Evolutionary conservation across 2,113 vertebrate genomes (phyloP).

Genomic region (Cephalopterus ornatus): DNA sequence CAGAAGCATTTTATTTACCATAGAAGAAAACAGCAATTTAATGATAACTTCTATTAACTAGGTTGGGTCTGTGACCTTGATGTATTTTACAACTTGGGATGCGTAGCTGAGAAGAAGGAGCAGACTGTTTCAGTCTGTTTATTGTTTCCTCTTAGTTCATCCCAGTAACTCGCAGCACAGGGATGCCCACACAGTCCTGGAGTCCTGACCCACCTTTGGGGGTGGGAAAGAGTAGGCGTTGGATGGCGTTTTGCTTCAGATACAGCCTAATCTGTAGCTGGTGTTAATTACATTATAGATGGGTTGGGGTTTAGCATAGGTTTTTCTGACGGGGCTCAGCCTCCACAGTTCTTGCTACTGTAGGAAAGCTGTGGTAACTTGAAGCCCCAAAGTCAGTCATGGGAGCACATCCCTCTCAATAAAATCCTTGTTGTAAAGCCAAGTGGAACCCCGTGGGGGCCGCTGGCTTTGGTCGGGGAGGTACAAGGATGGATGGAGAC

Average conservation of each 20-base stretch:
- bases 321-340: background rate
- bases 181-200: background rate
- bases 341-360: background rate
- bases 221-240: background rate
- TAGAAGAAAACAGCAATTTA: constrained; percentile 42
- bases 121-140: constrained; percentile 26
- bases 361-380: background rate
- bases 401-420: background rate
- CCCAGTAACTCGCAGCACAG: background rate
- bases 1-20: constrained; percentile 21
- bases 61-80: constrained; percentile 54
- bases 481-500: background rate
- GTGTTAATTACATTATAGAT: background rate
- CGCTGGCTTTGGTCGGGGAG: background rate
- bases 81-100: background rate
- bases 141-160: background rate
- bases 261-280: background rate
- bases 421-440: constrained; percentile 9
- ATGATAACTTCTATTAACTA: constrained; percentile 59
- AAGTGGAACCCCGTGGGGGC: background rate
- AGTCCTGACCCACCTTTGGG: constrained; percentile 10
- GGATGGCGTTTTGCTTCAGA: background rate
- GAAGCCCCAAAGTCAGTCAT: background rate
- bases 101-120: background rate
- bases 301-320: background rate